Evolutionary conservation across 2,113 vertebrate genomes (phyloP).

Genomic region (Mustelus asterias): DNA sequence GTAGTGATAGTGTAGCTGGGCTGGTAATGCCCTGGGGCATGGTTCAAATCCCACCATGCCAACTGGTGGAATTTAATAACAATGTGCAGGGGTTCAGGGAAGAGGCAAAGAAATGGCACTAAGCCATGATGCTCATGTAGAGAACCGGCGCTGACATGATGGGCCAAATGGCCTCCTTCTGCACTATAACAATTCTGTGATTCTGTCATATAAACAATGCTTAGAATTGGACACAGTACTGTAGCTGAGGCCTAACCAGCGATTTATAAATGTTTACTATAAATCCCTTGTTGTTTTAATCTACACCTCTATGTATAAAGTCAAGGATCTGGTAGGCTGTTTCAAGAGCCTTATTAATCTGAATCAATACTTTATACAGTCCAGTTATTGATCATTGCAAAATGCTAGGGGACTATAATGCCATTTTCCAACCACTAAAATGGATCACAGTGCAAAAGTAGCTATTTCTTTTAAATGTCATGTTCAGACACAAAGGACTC

Average conservation of each 20-base stretch:
- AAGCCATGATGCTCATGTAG: too few species aligned
- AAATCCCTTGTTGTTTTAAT: not conserved
- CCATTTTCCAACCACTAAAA: not conserved
- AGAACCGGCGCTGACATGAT: too few species aligned
- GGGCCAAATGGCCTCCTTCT: too few species aligned
- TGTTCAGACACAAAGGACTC: not conserved
- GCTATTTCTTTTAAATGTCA: not conserved
- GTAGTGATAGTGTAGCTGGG: too few species aligned
- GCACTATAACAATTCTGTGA: too few species aligned
- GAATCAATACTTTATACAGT: not conserved
- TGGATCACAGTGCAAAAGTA: not conserved
- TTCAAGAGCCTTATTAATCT: not conserved
- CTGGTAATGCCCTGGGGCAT: too few species aligned
- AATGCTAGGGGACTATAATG: not conserved
- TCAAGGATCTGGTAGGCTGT: not conserved
- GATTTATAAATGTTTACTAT: not conserved
- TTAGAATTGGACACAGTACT: not conserved
- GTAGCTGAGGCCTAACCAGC: not conserved
- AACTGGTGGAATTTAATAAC: too few species aligned
- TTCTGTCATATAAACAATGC: not conserved
- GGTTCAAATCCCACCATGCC: too few species aligned
- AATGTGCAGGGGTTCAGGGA: too few species aligned
- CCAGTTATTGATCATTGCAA: not conserved
- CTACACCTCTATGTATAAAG: not conserved
- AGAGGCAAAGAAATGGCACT: too few species aligned